These are phyloP conservation scores for Pyrrhia umbra DNA, from an alignment of 2,888 invertebrate species.

Conservation along the genomic window DNA sequence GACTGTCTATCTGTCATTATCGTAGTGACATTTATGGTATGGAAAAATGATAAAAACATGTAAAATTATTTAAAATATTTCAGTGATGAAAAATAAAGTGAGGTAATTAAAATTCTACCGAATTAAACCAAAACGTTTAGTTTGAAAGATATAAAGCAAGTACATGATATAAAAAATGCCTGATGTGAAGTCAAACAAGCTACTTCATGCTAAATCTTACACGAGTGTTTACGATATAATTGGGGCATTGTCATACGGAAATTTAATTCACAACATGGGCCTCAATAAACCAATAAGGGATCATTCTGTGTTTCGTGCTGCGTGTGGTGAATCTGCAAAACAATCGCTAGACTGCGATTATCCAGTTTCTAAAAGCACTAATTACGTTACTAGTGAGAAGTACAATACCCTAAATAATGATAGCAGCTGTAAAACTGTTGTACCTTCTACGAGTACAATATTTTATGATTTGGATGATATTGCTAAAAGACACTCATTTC, in stretches of 20 bases:
- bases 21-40: slow-evolving; percentile 25
- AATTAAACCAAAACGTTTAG: background rate
- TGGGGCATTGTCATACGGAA: slow-evolving; percentile 63
- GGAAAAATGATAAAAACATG: slow-evolving; percentile 46
- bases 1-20: slow-evolving; percentile 22
- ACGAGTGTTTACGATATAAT: slow-evolving; percentile 75
- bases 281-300: slow-evolving; percentile 44
- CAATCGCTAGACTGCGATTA: slow-evolving; percentile 26
- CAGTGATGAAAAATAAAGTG: slow-evolving; percentile 32
- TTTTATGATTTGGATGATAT: slow-evolving; percentile 84
- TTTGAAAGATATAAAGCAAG: slow-evolving; percentile 2
- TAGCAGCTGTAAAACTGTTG: slow-evolving; percentile 66
- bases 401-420: slow-evolving; percentile 72
- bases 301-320: slow-evolving; percentile 44
- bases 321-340: slow-evolving; percentile 52
- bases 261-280: slow-evolving; percentile 58
- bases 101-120: slow-evolving; percentile 13
- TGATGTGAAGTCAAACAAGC: slow-evolving; percentile 49
- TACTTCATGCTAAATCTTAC: slow-evolving; percentile 70
- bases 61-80: slow-evolving; percentile 49
- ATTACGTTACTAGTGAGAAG: slow-evolving; percentile 75
- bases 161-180: slow-evolving; percentile 60
- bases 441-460: slow-evolving; percentile 79
- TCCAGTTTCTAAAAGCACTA: slow-evolving; percentile 38
- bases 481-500: slow-evolving; percentile 80